Evolutionary conservation across 2,113 vertebrate genomes (phyloP).

Genomic region (Phrynocephalus versicolor): DNA sequence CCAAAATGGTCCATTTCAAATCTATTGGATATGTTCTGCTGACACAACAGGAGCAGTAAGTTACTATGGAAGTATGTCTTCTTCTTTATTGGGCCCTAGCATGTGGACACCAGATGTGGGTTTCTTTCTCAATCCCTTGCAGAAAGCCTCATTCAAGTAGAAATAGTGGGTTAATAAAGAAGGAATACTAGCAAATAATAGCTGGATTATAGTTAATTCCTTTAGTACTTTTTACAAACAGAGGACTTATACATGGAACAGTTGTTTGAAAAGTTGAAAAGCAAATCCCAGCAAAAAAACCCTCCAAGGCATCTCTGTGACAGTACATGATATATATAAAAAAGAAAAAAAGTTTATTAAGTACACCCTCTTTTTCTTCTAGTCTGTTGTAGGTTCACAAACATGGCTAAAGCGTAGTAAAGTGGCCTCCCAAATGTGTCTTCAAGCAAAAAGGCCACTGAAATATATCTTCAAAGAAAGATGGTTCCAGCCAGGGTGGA

Average conservation of each 20-base stretch:
- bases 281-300: constrained; percentile 38
- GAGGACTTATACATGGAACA: constrained; percentile 54
- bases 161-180: constrained; percentile 59
- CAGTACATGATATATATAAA: constrained; percentile 2
- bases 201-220: constrained; percentile 67
- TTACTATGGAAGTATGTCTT: constrained; percentile 1
- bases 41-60: neutral
- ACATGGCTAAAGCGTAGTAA: neutral
- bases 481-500: too few relatives aligned
- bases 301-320: constrained; percentile 43
- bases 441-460: neutral
- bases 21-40: neutral
- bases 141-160: constrained; percentile 47
- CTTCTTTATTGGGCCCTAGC: constrained; percentile 20
- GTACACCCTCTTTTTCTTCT: neutral
- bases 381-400: neutral
- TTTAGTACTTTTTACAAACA: constrained; percentile 64
- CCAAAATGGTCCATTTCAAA: neutral
- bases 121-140: constrained; percentile 29
- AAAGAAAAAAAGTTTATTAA: neutral
- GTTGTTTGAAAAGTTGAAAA: constrained; percentile 60
- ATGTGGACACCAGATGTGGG: constrained; percentile 58
- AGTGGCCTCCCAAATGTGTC: neutral
- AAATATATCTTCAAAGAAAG: neutral
- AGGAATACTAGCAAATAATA: constrained; percentile 64